A percentile compares a stretch with the other conserved stretches of the same genome.
These are phyloP conservation scores for Leucoma salicis DNA, from an alignment of 2,888 invertebrate genomes.

Conservation along the genomic window DNA sequence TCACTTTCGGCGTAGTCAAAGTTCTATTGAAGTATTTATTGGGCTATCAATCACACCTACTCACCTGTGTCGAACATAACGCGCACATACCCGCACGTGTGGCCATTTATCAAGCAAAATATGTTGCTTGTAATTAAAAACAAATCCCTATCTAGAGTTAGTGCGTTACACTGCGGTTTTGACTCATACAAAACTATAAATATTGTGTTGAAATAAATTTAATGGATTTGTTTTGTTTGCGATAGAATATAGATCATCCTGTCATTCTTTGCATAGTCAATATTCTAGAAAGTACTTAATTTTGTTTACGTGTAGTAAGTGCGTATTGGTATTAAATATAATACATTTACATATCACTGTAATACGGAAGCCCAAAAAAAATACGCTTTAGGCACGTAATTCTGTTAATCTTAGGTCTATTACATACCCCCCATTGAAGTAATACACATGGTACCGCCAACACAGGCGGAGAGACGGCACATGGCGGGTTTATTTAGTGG, in stretches of 20 bases:
- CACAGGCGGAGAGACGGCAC: too few relatives aligned
- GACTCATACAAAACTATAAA: slow-evolving; percentile 3
- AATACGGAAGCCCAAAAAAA: too few relatives aligned
- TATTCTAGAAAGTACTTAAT: background rate
- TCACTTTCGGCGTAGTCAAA: too few relatives aligned
- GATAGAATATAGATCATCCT: background rate
- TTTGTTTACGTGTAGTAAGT: background rate
- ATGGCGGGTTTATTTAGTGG: too few relatives aligned
- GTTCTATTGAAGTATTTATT: too few relatives aligned
- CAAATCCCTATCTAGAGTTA: slow-evolving; percentile 3
- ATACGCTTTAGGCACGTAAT: too few relatives aligned
- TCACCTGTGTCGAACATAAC: background rate
- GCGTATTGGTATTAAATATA: background rate
- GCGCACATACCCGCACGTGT: slow-evolving; percentile 1
- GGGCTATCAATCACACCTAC: background rate
- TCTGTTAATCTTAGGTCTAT: too few relatives aligned
- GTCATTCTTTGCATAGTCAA: background rate
- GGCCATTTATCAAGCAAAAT: background rate
- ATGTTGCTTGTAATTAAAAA: background rate
- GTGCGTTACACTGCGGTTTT: slow-evolving; percentile 4
- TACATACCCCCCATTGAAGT: too few relatives aligned
- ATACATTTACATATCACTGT: too few relatives aligned
- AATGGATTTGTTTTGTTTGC: slow-evolving; percentile 1
- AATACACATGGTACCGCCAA: too few relatives aligned
- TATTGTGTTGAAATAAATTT: slow-evolving; percentile 1